A percentile compares a stretch with the other conserved stretches of the same genome.
Evolutionary conservation across 1,140 invertebrate genomes (phyloP).

Genomic region (Brachionus rubens): DNA sequence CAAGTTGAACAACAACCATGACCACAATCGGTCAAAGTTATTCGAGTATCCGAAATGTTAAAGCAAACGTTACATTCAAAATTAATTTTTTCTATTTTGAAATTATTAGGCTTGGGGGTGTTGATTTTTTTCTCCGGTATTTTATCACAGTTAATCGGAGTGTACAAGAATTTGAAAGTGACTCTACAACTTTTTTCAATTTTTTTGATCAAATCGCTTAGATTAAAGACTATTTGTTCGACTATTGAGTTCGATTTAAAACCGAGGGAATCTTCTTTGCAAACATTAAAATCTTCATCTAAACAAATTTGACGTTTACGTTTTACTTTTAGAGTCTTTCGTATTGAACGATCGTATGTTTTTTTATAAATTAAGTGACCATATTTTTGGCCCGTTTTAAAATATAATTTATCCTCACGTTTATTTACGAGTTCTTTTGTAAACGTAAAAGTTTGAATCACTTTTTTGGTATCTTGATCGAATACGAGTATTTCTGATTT

Average conservation of each 20-base stretch:
- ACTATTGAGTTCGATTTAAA: too few relatives aligned
- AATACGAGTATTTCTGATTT: neutral
- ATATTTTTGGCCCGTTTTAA: neutral
- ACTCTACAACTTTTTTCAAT: too few relatives aligned
- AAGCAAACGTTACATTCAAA: conserved; percentile 9
- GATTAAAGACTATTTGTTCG: too few relatives aligned
- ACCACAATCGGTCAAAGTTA: neutral
- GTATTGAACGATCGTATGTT: too few relatives aligned
- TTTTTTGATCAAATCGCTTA: too few relatives aligned
- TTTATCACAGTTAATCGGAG: neutral
- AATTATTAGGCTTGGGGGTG: neutral
- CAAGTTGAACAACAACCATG: neutral
- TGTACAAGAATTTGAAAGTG: neutral
- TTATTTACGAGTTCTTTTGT: neutral
- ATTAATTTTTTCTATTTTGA: neutral
- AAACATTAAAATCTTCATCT: too few relatives aligned
- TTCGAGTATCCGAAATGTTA: neutral
- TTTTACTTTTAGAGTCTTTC: too few relatives aligned
- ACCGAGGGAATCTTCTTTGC: too few relatives aligned
- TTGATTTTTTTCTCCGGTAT: neutral
- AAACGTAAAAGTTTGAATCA: neutral
- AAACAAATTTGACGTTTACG: too few relatives aligned
- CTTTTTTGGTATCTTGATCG: neutral
- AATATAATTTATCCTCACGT: neutral
- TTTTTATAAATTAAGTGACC: too few relatives aligned